Percentiles rank a stretch among this genome's conserved stretches.
These are phyloP conservation scores for Papilio dardanus DNA, from an alignment of 1,140 invertebrate species.

Conservation along the genomic window DNA sequence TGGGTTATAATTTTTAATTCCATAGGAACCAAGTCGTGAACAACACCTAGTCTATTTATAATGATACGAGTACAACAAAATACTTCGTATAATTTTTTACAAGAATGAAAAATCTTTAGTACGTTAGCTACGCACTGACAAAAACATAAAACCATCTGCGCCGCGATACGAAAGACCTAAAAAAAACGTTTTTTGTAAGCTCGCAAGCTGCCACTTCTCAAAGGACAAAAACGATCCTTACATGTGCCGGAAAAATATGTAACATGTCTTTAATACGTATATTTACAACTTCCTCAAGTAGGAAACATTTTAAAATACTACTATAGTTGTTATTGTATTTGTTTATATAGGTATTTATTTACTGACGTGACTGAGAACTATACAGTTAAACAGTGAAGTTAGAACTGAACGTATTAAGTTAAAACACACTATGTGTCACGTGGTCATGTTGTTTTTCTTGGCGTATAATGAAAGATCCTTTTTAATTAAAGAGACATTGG, in stretches of 20 bases:
- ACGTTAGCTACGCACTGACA: not conserved
- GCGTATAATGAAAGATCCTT: not conserved
- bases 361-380: too few species aligned
- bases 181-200: constrained; percentile 1
- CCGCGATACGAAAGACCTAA: not conserved
- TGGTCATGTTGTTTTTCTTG: too few species aligned
- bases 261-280: not conserved
- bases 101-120: not conserved
- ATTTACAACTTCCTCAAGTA: not conserved
- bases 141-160: not conserved
- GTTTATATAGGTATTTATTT: too few species aligned
- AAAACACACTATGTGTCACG: too few species aligned
- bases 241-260: not conserved
- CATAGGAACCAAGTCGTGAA: too few species aligned
- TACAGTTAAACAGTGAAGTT: too few species aligned
- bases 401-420: too few species aligned
- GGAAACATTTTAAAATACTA: not conserved
- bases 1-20: too few species aligned
- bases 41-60: too few species aligned
- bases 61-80: not conserved
- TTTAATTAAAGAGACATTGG: not conserved
- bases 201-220: not conserved
- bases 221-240: not conserved
- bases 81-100: not conserved
- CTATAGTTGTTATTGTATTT: not conserved